phyloP scores from a whole-genome alignment of 2,113 vertebrate genomes.

The Gymnarchus niloticus region DNA sequence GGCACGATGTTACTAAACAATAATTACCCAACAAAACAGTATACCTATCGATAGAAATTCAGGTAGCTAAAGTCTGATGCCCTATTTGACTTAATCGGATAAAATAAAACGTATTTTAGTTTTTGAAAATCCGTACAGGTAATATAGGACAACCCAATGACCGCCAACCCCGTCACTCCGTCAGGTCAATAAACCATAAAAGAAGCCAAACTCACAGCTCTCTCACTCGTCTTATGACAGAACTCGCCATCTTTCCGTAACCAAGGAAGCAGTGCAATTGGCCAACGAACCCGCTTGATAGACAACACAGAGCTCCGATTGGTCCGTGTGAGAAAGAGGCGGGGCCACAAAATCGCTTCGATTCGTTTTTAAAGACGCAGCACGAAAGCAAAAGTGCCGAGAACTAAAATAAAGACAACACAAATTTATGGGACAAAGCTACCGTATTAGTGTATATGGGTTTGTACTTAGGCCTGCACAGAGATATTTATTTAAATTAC shows the following conservation, averaged over 20 bases:
- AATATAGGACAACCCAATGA: not conserved
- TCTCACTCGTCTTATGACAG: constrained; percentile 39
- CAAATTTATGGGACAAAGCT: not conserved
- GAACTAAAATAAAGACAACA: not conserved
- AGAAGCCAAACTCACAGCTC: constrained; percentile 55
- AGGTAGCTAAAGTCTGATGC: not conserved
- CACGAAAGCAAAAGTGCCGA: not conserved
- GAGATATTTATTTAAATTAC: not conserved
- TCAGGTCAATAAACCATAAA: not conserved
- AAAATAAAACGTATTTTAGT: not conserved
- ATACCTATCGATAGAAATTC: not conserved
- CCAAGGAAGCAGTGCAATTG: constrained; percentile 41
- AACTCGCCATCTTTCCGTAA: constrained; percentile 58
- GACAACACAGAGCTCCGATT: constrained; percentile 34
- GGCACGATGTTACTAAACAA: not conserved
- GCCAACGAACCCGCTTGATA: not conserved
- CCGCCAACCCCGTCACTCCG: not conserved
- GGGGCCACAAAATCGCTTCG: not conserved
- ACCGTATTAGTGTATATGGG: not conserved
- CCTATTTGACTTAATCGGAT: not conserved
- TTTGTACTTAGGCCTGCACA: not conserved
- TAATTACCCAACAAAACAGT: not conserved
- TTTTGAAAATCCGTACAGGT: not conserved
- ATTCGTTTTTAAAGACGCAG: constrained; percentile 44
- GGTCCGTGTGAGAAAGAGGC: constrained; percentile 30